A percentile compares a stretch with the other conserved stretches of the same genome.
Evolutionary conservation across 1,140 invertebrate genomes (phyloP).

Genomic region (Hestina assimilis): DNA sequence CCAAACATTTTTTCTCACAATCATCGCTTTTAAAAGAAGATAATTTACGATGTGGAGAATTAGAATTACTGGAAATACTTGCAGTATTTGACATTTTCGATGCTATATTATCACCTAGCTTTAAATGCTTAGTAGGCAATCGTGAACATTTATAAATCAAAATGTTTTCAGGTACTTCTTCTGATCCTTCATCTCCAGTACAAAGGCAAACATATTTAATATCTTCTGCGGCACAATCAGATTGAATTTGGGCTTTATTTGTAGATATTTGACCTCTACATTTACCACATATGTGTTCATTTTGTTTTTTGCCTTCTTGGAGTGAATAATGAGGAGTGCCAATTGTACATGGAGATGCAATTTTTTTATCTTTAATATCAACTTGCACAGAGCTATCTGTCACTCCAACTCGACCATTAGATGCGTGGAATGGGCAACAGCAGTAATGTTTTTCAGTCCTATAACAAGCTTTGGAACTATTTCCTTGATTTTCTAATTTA

Average conservation of each 20-base stretch:
- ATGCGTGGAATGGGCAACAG: constrained; percentile 42
- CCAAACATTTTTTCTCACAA: constrained; percentile 27
- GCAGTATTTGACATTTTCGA: constrained; percentile 30
- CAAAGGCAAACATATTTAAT: constrained; percentile 67
- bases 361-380: constrained; percentile 34
- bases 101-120: constrained; percentile 23
- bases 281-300: constrained; percentile 21
- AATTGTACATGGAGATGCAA: constrained; percentile 5
- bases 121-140: constrained; percentile 37
- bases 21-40: constrained; percentile 23
- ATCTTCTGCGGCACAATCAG: constrained; percentile 37
- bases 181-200: constrained; percentile 28
- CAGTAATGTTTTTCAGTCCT: constrained; percentile 40
- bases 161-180: constrained; percentile 48
- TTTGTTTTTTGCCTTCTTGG: background rate
- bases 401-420: constrained; percentile 36
- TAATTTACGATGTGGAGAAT: constrained; percentile 11
- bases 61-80: constrained; percentile 22
- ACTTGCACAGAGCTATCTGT: constrained; percentile 62
- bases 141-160: constrained; percentile 62
- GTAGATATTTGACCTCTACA: constrained; percentile 20
- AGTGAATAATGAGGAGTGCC: constrained; percentile 2
- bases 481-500: background rate
- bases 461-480: constrained; percentile 25
- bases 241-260: constrained; percentile 21